Base-by-base conservation (phyloP, 37 sponge, comb jelly and placozoan genomes). In the Crambe crambe region DNA sequence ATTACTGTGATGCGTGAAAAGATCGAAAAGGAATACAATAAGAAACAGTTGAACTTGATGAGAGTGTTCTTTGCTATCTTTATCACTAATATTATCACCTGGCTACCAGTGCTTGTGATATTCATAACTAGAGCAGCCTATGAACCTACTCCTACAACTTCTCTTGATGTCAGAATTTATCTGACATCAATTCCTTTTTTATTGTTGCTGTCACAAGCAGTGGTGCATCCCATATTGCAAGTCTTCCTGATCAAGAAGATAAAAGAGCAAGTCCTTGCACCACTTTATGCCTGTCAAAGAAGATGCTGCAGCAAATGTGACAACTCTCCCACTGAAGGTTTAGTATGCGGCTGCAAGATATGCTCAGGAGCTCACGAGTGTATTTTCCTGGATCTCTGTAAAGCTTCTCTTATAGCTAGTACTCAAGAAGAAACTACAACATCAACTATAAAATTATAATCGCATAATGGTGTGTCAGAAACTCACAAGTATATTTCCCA, bases 31-130 rank as follows among this genome's bases (percentile, higher is more conserved):
- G 31, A 30, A 30, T 34, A 65, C 66, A 65, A 30, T 30, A 32
- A 17, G 2, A 30, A 31, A 17, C 66, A 65, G 31, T 17, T 65
- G 10, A 65, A 65, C 35, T 34, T 65, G 32, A 32, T 65, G 12
- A 65, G 30, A 34, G 30, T 65, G 2, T 65, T 31, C 66, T 31
- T 2, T 8, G 66, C 66, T 6, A 65, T 65, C 2, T 34, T 65
- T 65, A 2, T 65, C 35, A 32, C 66, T 65, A 30, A 30, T 30
- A 65, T 65, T 32, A 31, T 65, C 66, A 65, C 66, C 35, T 65
- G 66, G 66, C 15, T 65, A 2, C 66, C 66, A 18, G 30, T 9
- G 30, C 12, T 65, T 8, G 34, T 29, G 2, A 65, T 30, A 31
- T 34, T 65, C 2, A 8, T 65, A 65, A 3, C 34, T 32, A 34